Evolutionary conservation across 2,113 vertebrate species (phyloP).

Genomic region (Nothocercus nigrocapillus): DNA sequence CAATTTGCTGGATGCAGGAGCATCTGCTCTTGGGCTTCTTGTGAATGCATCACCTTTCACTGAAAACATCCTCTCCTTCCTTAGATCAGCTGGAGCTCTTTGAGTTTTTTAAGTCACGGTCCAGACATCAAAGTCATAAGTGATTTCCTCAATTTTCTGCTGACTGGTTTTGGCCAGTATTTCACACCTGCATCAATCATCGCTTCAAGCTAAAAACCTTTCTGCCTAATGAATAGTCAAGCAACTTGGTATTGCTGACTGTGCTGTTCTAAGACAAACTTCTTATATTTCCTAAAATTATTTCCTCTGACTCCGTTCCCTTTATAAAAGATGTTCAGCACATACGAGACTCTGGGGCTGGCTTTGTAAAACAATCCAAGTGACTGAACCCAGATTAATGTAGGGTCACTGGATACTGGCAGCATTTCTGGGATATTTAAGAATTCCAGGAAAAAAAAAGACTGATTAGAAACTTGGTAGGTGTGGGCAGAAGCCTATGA

Average conservation of each 20-base stretch:
- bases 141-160: neutral
- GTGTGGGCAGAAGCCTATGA: neutral
- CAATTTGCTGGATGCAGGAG: neutral
- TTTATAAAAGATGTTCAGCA: neutral
- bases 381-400: neutral
- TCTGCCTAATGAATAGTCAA: neutral
- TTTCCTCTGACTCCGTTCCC: neutral
- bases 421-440: neutral
- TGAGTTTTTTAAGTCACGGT: neutral
- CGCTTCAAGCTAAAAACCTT: neutral
- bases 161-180: neutral
- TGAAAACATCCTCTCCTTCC: neutral
- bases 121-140: neutral
- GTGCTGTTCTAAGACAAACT: neutral
- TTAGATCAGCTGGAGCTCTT: neutral
- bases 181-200: neutral
- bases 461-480: neutral
- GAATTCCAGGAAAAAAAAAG: neutral
- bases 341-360: neutral
- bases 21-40: neutral
- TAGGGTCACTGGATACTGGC: neutral
- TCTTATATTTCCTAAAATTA: neutral
- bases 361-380: neutral
- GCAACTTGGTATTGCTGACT: neutral
- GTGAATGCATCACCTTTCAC: neutral